Percentiles rank a stretch among this genome's conserved stretches.
Evolutionary conservation across 2,888 invertebrate genomes (phyloP).

Genomic region (Theretra japonica): DNA sequence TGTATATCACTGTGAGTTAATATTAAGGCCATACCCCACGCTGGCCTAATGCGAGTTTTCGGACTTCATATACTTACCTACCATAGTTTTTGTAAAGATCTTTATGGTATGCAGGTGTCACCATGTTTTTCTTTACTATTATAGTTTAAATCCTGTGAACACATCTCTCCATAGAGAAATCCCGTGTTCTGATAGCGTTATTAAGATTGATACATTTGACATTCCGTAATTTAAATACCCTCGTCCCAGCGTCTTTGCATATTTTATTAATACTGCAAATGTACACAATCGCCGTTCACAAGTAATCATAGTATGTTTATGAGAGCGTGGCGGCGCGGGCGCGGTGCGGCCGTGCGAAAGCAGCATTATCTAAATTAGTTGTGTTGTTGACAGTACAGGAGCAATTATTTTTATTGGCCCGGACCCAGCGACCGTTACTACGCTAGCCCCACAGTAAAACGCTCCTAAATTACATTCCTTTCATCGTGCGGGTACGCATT

Average conservation of each 20-base stretch:
- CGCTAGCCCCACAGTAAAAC: constrained; percentile 25
- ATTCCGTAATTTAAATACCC: neutral
- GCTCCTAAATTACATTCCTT: constrained; percentile 33
- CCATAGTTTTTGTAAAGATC: too few relatives aligned
- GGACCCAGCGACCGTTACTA: constrained; percentile 3
- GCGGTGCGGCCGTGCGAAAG: neutral
- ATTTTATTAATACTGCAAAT: constrained; percentile 17
- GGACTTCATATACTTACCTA: too few relatives aligned
- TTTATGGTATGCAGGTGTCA: too few relatives aligned
- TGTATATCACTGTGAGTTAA: too few relatives aligned
- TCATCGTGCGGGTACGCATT: constrained; percentile 28
- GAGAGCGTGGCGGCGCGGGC: constrained; percentile 4
- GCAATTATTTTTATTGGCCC: constrained; percentile 26
- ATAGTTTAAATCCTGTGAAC: too few relatives aligned
- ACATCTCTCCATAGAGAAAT: too few relatives aligned
- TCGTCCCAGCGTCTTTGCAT: neutral
- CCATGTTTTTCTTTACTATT: too few relatives aligned
- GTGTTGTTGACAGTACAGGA: constrained; percentile 16
- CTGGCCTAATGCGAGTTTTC: too few relatives aligned
- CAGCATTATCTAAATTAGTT: constrained; percentile 13
- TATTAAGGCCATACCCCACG: too few relatives aligned
- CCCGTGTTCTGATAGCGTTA: too few relatives aligned
- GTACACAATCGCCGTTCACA: constrained; percentile 13
- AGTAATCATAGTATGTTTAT: constrained; percentile 15
- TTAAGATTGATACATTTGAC: too few relatives aligned